Percentiles rank a stretch among this genome's conserved stretches.
phyloP scores from a whole-genome alignment of 2,888 invertebrate genomes.

The Hypomecis atomaria region DNA sequence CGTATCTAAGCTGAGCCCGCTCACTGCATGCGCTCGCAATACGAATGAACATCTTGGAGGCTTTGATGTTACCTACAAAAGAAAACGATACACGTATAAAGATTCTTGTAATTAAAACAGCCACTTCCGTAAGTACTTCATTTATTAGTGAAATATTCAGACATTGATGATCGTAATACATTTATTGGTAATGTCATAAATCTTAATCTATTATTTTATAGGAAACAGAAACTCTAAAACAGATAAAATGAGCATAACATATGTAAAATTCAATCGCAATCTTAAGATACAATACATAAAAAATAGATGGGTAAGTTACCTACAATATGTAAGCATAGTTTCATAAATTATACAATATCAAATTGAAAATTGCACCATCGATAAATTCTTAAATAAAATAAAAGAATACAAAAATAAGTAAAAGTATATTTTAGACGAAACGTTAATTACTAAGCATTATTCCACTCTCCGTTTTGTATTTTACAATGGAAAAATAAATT shows the following conservation, averaged over 20 bases:
- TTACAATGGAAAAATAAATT: no score
- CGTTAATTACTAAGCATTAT: not conserved
- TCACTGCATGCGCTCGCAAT: no score
- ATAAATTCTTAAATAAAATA: slow-evolving; percentile 10
- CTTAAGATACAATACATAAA: no score
- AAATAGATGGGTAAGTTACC: not conserved
- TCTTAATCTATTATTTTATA: slow-evolving; percentile 17
- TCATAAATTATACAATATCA: not conserved
- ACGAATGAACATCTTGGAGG: no score
- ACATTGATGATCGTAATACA: slow-evolving; percentile 36
- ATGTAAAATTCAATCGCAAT: no score
- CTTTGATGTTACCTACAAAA: no score
- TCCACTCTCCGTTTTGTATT: not conserved
- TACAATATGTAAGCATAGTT: not conserved
- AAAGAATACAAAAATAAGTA: slow-evolving; percentile 9
- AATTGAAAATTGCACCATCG: slow-evolving; percentile 6
- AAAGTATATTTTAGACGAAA: not conserved
- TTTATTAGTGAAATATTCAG: slow-evolving; percentile 39
- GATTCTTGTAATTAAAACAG: not conserved
- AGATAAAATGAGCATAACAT: no score
- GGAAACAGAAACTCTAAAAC: slow-evolving; percentile 5
- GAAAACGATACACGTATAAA: no score
- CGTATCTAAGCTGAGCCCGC: no score
- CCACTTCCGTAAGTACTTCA: slow-evolving; percentile 41
- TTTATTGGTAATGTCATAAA: slow-evolving; percentile 32